Evolutionary conservation across 64 coral and sea anemone genomes (phyloP), one percentile per base, ranked within the genome.

Genomic region (Porites lutea): DNA sequence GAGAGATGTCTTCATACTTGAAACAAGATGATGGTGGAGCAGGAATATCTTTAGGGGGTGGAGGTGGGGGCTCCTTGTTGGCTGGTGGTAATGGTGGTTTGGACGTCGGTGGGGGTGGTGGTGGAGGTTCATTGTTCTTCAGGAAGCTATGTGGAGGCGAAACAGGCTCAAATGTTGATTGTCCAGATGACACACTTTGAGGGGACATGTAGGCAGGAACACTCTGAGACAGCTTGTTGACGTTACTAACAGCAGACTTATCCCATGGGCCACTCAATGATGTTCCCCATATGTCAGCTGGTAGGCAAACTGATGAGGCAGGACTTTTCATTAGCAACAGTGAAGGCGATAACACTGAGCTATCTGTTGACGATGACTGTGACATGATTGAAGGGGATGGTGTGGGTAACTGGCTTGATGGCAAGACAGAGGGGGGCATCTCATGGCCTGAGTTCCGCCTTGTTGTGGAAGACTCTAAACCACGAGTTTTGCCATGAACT

Each of bases 1-100:
- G 95, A 43, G 95, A 97, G 59, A 97, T 97, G 7, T 97, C 95
- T 91, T 97, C 95, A 88, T 91, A 97, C 47, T 88, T 94, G 14
- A 93, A 22, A 69, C 72, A 94, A 61, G 88, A 94, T 14, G 91
- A 76, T 67, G 92, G 85, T 59, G 62, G 69, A 63, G 64, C 70
- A 77, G 60, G 59, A 75, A 61, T 80, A 50, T 97, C 83, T 74
- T 76, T 61, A 20, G 95, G 92, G 16, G 88, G 95, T 75, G 75
- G 75, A 16, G 90, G 92, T 43, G 89, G 89, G 51, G 83, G 77
- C 64, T 88, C 73, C 6, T 61, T 75, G 5, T 87, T 82, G 3
- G 79, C 45, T 47, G 81, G 59, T 45, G 81, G 45, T 50, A 81
- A 70, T 23, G 18, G 90, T 68, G 77, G 68, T 21, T 89, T 84